Percentiles rank a stretch among this genome's conserved stretches.
Conservation (phyloP, 2,113 vertebrate genomes). For the Anser brachyrhynchus region DNA sequence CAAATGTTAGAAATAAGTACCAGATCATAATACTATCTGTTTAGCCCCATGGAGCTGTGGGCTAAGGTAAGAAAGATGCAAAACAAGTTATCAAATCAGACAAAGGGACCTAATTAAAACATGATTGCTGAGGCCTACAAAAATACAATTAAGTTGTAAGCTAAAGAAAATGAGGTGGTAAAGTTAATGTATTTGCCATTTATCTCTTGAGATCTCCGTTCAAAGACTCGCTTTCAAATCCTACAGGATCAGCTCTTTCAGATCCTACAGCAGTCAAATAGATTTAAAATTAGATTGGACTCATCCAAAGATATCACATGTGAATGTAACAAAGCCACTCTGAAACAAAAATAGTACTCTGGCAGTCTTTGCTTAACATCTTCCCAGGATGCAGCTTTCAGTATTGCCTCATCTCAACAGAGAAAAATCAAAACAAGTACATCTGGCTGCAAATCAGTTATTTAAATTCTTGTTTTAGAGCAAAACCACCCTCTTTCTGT, state of each 20-base stretch:
- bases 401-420: not conserved
- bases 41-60: not conserved
- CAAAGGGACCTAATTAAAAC: constrained; percentile 59
- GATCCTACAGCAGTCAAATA: constrained; percentile 31
- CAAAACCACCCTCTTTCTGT: not conserved
- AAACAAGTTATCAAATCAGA: constrained; percentile 57
- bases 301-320: constrained; percentile 7
- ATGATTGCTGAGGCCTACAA: constrained; percentile 41
- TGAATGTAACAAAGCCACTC: constrained; percentile 22
- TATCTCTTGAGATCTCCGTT: constrained; percentile 66
- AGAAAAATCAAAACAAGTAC: not conserved
- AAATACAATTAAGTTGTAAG: constrained; percentile 65
- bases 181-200: constrained; percentile 65
- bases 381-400: not conserved
- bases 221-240: constrained; percentile 52
- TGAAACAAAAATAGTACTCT: not conserved
- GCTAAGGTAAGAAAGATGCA: constrained; percentile 39
- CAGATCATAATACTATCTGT: constrained; percentile 4
- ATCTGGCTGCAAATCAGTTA: not conserved
- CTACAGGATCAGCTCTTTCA: constrained; percentile 61
- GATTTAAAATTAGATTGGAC: constrained; percentile 59
- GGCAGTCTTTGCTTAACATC: not conserved
- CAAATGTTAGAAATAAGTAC: not conserved
- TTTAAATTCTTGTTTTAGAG: not conserved
- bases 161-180: constrained; percentile 63